Evolutionary conservation across 2,888 invertebrate species (phyloP), one percentile per base, ranked within the genome.

Genomic region (Xylota sylvarum): DNA sequence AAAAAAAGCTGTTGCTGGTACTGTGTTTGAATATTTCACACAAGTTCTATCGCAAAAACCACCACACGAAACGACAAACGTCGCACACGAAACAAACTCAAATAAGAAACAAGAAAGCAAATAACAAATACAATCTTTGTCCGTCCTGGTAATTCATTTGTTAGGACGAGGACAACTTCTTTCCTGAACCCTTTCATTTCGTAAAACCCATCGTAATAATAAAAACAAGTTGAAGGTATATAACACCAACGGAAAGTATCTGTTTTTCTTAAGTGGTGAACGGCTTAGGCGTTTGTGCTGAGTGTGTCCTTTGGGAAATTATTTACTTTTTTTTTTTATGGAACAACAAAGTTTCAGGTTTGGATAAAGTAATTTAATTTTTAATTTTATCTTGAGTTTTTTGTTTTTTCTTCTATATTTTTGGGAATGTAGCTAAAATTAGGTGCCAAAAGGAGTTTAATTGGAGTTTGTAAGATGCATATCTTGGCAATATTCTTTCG

Each of bases 221-320:
- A 81, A 81, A 60, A 80, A 37, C 62, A 60, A 60, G 50, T 50
- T 23, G 52, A 52, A 55, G 50, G 60, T 62, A 73, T 48, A 62
- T 37, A 30, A 52, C 46, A 46, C 67, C 67, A 30, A 14, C 40
- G 23, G 10, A 19, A 58, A 23, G 48, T 12, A 64, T 62, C 50
- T 43, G 40, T 72, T 62, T 35, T 70, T 60, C 43, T 43, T 70
- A 78, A 78, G 55, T 70, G 56, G 14, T 17, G 14, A 73, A 80
- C 19, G 35, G 58, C 50, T 81, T 72, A 58, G 72, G 32, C 72
- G 48, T 64, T 69, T 65, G 32, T 60, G 74, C 74, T 81, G 67
- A 81, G 81, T 52, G 48, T 74, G 81, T 81, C 81, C 74, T 81
- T 81, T 74, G 74, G 81, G 81, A 74, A 81, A 81, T 81, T 74